These are phyloP conservation scores for Papio anubis DNA, from an alignment of 2,113 vertebrate species.

Conservation along the genomic window DNA sequence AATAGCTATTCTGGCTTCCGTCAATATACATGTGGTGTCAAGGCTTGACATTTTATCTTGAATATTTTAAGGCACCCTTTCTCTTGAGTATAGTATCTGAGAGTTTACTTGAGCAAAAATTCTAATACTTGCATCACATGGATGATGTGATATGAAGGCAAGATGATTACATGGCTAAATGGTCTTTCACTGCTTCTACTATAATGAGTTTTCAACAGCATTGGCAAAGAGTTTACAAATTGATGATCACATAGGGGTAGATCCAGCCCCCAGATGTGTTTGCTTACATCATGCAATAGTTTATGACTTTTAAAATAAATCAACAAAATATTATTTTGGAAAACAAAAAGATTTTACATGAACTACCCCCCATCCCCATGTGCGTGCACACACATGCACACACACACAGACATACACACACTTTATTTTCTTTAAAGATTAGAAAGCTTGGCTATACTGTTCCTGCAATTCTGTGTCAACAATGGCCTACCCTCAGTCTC, in stretches of 20 bases:
- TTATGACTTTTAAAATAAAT: neutral
- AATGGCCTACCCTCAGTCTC: neutral
- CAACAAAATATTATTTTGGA: neutral
- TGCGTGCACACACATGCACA: accelerated
- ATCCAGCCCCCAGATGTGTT: neutral
- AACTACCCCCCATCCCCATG: neutral
- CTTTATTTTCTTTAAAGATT: neutral
- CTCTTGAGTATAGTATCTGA: neutral
- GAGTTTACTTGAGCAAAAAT: neutral
- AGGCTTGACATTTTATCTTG: neutral
- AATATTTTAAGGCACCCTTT: neutral
- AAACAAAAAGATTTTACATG: neutral
- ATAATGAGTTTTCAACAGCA: neutral
- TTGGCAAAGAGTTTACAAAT: neutral
- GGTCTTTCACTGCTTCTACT: neutral
- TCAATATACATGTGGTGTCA: neutral
- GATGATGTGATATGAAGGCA: neutral
- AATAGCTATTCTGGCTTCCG: neutral
- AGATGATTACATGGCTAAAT: neutral
- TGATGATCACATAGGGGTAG: too few relatives aligned
- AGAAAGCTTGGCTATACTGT: neutral
- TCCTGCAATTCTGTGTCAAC: neutral
- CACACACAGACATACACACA: neutral
- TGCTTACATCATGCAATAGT: neutral
- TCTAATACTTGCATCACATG: neutral